These are phyloP conservation scores for Petroica traversi DNA, from an alignment of 2,113 vertebrate species.

Conservation along the genomic window DNA sequence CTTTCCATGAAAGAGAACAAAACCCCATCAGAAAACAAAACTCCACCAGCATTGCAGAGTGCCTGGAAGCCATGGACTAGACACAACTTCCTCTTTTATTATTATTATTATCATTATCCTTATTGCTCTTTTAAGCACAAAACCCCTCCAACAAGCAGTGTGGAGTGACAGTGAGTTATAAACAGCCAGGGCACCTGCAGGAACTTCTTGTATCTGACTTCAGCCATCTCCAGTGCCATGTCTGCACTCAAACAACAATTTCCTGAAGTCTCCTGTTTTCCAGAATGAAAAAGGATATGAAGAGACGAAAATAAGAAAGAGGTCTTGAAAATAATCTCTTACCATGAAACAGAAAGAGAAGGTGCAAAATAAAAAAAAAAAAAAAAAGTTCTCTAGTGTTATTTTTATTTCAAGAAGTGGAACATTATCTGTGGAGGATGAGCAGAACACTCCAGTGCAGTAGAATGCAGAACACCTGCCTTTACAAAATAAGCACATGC, in stretches of 20 bases:
- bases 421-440: neutral
- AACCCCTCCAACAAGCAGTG: neutral
- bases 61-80: neutral
- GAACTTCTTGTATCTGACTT: neutral
- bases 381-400: neutral
- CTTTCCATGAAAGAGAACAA: neutral
- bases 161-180: neutral
- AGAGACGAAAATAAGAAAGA: neutral
- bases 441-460: neutral
- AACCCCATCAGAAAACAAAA: neutral
- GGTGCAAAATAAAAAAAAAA: accelerated
- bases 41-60: neutral
- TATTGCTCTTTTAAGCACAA: neutral
- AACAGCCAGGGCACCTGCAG: neutral
- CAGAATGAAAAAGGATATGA: neutral
- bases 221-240: neutral
- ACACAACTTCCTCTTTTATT: neutral
- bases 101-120: neutral
- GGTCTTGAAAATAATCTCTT: neutral
- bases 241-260: neutral
- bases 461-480: neutral
- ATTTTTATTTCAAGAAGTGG: neutral
- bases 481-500: neutral
- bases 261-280: neutral
- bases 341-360: neutral